A percentile compares a stretch with the other conserved stretches of the same genome.
phyloP scores from a whole-genome alignment of 1,140 invertebrate genomes.

The Diorhabda sublineata region DNA sequence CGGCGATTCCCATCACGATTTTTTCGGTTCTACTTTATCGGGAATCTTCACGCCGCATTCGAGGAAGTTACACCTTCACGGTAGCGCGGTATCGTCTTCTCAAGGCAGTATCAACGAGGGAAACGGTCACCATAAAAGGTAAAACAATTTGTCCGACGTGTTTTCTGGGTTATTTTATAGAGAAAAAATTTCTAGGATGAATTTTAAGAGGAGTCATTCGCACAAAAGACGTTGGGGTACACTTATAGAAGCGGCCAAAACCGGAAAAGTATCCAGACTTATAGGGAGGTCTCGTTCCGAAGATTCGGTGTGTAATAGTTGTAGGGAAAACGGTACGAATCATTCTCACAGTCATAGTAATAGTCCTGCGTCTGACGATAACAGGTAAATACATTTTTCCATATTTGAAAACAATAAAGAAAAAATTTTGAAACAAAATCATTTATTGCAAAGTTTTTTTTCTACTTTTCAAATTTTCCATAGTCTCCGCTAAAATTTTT shows the following conservation, averaged over 20 bases:
- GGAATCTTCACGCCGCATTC: constrained; percentile 47
- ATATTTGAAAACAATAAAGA: too few relatives aligned
- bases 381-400: constrained; percentile 33
- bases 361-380: constrained; percentile 47
- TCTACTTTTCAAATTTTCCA: too few relatives aligned
- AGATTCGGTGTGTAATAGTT: constrained; percentile 76
- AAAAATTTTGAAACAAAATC: too few relatives aligned
- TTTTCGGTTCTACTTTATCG: constrained; percentile 51
- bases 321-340: constrained; percentile 48
- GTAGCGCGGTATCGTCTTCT: constrained; percentile 44
- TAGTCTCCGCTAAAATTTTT: too few relatives aligned
- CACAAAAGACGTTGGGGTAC: constrained; percentile 75
- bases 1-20: constrained; percentile 47
- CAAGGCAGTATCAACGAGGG: constrained; percentile 47
- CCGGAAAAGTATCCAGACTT: constrained; percentile 67
- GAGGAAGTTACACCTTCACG: constrained; percentile 42
- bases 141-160: not conserved
- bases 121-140: constrained; percentile 20
- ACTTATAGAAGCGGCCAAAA: constrained; percentile 79
- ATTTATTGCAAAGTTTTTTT: too few relatives aligned
- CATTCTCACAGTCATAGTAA: constrained; percentile 46
- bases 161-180: not conserved
- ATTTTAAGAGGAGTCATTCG: constrained; percentile 56
- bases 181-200: constrained; percentile 43
- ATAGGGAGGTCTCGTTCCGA: constrained; percentile 74